Conservation (phyloP, 2,888 invertebrate genomes). For the Boloria selene region DNA sequence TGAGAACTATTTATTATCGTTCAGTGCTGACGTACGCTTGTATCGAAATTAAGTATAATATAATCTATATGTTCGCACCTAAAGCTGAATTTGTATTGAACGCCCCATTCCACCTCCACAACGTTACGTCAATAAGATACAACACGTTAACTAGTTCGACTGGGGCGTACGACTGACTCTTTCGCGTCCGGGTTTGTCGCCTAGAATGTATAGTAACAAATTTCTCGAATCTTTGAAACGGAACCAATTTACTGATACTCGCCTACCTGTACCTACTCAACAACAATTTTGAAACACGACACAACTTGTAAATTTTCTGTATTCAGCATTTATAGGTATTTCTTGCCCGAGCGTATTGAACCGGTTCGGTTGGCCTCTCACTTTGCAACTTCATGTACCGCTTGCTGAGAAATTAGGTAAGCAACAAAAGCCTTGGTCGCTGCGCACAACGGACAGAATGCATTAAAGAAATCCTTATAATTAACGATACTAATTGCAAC, state of each 20-base stretch:
- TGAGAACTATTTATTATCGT: conserved; percentile 79
- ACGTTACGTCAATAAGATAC: conserved; percentile 80
- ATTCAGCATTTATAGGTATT: conserved; percentile 47
- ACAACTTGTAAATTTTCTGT: conserved; percentile 50
- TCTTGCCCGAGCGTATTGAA: conserved; percentile 72
- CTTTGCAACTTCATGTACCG: conserved; percentile 71
- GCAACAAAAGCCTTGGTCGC: conserved; percentile 72
- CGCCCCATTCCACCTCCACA: conserved; percentile 65
- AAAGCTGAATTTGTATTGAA: conserved; percentile 65
- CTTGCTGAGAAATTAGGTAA: conserved; percentile 80
- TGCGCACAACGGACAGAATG: conserved; percentile 61
- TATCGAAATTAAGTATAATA: conserved; percentile 51
- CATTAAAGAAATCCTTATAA: conserved; percentile 63
- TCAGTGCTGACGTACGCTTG: conserved; percentile 68
- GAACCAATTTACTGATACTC: conserved; percentile 51
- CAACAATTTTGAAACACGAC: conserved; percentile 46
- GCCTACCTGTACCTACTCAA: conserved; percentile 29
- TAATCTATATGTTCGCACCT: conserved; percentile 51
- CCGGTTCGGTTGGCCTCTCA: conserved; percentile 81
- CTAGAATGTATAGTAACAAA: conserved; percentile 55
- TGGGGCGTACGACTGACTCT: conserved; percentile 67
- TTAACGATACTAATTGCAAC: conserved; percentile 48
- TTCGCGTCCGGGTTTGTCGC: conserved; percentile 77
- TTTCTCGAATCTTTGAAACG: conserved; percentile 47
- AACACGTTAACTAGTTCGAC: conserved; percentile 74